Evolutionary conservation across 2,113 vertebrate species (phyloP), one percentile per base, ranked within the genome.

Genomic region (Syngnathoides biaculeatus): DNA sequence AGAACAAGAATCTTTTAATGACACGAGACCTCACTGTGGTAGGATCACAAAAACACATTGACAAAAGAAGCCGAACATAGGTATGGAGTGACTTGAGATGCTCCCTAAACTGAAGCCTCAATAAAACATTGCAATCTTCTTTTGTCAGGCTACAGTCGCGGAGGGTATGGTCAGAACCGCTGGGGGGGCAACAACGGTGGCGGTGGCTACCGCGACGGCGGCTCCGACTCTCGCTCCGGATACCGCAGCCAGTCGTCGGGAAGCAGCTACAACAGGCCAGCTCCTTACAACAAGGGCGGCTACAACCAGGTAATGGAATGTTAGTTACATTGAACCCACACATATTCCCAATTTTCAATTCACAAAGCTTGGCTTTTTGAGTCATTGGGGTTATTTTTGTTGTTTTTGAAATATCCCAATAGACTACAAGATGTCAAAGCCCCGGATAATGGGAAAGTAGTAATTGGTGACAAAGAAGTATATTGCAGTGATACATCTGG

Each of bases 161-260:
- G 93, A 26, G 80, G 90, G 79, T 94, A 94, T 57, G 93, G 69
- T 78, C 94, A 94, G 84, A 95, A 86, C 82, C 94, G 95, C 27
- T 97, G 94, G 94, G 92, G 94, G 94, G 92, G 94, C 48, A 90
- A 72, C 79, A 92, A 26, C 56, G 20, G 24, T 14, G 92, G 94
- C 50, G 89, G 69, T 78, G 90, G 74, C 77, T 93, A 85, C 84
- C 90, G 94, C 19, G 95, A 95, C 42, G 88, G 91, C 60, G 88
- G 86, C 76, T 91, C 91, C 26, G 92, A 93, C 19, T 65, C 88
- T 50, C 90, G 89, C 5, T 85, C 92, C 24, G 89, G 93, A 58
- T 95, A 95, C 79, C 93, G 93, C 79, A 90, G 59, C 81, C 93
- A 91, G 73, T 93, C 89, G 77, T 90, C 86, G 0, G 83, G 82